Base-by-base conservation (phyloP, 1,140 invertebrate genomes). In the Drosophila mayri region DNA sequence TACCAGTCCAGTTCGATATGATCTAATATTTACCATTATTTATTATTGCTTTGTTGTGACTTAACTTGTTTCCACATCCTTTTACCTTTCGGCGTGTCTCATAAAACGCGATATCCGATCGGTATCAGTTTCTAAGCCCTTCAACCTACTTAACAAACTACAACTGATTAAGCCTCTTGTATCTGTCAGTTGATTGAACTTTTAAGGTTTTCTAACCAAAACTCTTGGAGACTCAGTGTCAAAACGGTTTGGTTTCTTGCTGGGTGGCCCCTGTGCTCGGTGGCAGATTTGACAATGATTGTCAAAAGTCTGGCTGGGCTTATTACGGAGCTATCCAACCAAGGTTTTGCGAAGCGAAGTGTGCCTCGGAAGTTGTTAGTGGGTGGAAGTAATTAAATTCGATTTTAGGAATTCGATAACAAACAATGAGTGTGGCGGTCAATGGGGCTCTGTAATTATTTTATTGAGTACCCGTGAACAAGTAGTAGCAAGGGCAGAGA, bases 311-410 rank as follows among this genome's bases (percentile, higher is more conserved):
- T 66, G 61, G 32, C 62, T 67, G 43, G 50, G 70, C 70, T 72
- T 72, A 72, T 72, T 72, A 72, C 70, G 43, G 57, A 43, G 57
- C 41, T 60, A 35, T 43, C 52, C 52, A 49, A 1, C 54, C 70
- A 72, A 72, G 70, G 70, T 70, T 60, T 60, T 55, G 16, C 16
- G n/a, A 9, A 1, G n/a, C 64, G 52, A 72, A 72, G 70, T 72
- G 70, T 72, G 70, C 52, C 70, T 72, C 70, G 70, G 70, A 72
- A 72, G 70, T 72, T 44, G 30, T 60, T 72, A 72, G 67, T 72
- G 67, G 68, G 67, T 72, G 70, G 54, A 72, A 72, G 68, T 72
- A 72, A 72, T 72, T 72, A 60, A 72, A 72, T 72, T 72, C 37
- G 70, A 60, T 72, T 72, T 72, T 35, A 40, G 25, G 18, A 52